These are phyloP conservation scores for Perizoma flavofasciatum DNA, from an alignment of 2,888 invertebrate species.

Conservation along the genomic window DNA sequence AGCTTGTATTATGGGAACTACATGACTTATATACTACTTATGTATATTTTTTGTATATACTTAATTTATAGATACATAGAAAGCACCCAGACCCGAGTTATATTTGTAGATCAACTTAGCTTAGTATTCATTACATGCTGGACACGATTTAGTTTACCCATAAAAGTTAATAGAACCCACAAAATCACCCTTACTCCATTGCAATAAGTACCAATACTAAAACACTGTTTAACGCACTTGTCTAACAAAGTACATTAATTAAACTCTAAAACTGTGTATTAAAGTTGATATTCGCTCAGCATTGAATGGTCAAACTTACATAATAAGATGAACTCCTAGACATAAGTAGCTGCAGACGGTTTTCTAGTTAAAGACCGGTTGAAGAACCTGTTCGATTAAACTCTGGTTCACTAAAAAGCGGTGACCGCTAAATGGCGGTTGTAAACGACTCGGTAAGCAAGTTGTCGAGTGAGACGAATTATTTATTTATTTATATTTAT, in stretches of 20 bases:
- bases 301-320: conserved; percentile 7
- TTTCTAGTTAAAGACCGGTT: conserved; percentile 17
- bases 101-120: background rate
- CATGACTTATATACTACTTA: too few relatives aligned
- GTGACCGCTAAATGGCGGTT: too few relatives aligned
- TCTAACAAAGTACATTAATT: background rate
- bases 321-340: conserved; percentile 11
- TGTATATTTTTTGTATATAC: too few relatives aligned
- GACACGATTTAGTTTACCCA: conserved; percentile 2
- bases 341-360: conserved; percentile 9
- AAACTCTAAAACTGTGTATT: background rate
- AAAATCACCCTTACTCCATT: conserved; percentile 1
- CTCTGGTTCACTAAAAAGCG: too few relatives aligned
- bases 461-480: too few relatives aligned
- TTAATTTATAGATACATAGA: too few relatives aligned
- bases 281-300: conserved; percentile 7
- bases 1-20: too few relatives aligned
- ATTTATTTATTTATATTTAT: too few relatives aligned
- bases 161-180: background rate
- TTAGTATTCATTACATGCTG: conserved; percentile 1
- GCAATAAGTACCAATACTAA: background rate
- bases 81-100: too few relatives aligned
- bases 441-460: too few relatives aligned
- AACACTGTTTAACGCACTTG: background rate
- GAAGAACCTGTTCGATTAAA: background rate